Base-by-base conservation (phyloP, 37 sponge, comb jelly and placozoan species). In the Aplysina aerophoba region DNA sequence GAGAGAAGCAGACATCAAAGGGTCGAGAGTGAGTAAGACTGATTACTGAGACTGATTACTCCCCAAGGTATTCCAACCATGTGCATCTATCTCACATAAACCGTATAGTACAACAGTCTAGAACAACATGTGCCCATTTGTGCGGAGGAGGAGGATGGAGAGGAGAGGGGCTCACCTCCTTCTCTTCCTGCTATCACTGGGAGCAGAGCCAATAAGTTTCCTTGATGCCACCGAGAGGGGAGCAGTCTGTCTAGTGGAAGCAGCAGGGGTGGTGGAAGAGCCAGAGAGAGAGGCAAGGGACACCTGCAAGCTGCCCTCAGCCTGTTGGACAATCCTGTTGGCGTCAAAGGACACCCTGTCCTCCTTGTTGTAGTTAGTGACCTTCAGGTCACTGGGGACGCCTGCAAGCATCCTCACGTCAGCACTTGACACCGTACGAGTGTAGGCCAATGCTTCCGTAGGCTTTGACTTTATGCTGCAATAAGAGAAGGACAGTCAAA, bases 221-320 rank as follows among this genome's bases (percentile, higher is more conserved):
- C 8, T 44, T 44, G 50, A 44, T 44, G 50, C 50, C 50, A 44
- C 50, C 8, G 50, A 44, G 50, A 44, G 50, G 3, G 50, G 8
- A 44, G 50, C 50, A 44, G 50, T 3, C 50, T 44, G 20, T 5
- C 54, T 75, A 21, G 21, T 3, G 3, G 4, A 15, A 41, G 64
- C 24, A 62, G 64, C 64, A 28, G 64, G 11, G 64, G n/a, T n/a
- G n/a, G n/a, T n/a, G n/a, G 27, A n/a, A 28, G 27, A n/a, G 2
- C 17, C 78, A 2, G 78, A 39, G 14, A 75, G n/a, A 44, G 78
- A 75, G 53, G 78, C 31, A 41, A 75, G 78, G 22, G 37, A 30
- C 54, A 75, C 53, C 16, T 53, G 11, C 22, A 36, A 41, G n/a
- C 25, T 40, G 1, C 78, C 78, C 20, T n/a, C 14, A 25, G 78